Evolutionary conservation across 2,797 vertebrate genomes (phyloP).

Genomic region (Borostomias antarcticus): DNA sequence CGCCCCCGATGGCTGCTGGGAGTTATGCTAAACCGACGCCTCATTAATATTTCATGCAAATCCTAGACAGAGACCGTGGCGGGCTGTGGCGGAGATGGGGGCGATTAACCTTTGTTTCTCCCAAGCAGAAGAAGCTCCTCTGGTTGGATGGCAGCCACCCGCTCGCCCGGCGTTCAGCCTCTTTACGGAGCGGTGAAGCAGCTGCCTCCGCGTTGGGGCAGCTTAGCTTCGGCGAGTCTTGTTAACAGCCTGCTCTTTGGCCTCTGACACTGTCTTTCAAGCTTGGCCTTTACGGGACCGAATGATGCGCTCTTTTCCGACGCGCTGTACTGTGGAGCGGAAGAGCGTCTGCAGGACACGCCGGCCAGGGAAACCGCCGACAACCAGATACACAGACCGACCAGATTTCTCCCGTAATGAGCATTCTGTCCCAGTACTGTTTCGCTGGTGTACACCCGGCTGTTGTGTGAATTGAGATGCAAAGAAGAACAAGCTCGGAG

Average conservation of each 20-base stretch:
- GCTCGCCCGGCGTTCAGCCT: slow-evolving; percentile 9
- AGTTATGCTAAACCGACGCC: slow-evolving; percentile 71
- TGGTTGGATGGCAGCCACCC: slow-evolving; percentile 45
- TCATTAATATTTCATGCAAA: slow-evolving; percentile 73
- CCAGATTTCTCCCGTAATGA: not conserved
- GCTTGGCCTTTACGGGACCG: slow-evolving; percentile 7
- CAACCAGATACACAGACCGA: not conserved
- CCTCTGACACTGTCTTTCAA: slow-evolving; percentile 9
- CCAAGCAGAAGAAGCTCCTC: slow-evolving; percentile 3
- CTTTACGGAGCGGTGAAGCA: slow-evolving; percentile 33
- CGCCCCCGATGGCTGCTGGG: slow-evolving; percentile 62
- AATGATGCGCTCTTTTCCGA: slow-evolving; percentile 2
- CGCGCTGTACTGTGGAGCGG: not conserved
- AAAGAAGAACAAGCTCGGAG: too few relatives aligned
- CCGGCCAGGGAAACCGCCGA: not conserved
- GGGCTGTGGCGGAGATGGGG: slow-evolving; percentile 38
- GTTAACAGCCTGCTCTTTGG: slow-evolving; percentile 13
- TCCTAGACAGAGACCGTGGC: slow-evolving; percentile 39
- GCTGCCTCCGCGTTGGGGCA: not conserved
- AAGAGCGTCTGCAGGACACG: not conserved
- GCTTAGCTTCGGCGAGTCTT: slow-evolving; percentile 9
- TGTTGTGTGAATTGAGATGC: not conserved
- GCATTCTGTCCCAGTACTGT: not conserved
- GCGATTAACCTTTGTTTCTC: slow-evolving; percentile 41
- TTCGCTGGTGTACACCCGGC: not conserved